Conservation (phyloP, 1,140 invertebrate genomes). For the Lethocerus indicus region DNA sequence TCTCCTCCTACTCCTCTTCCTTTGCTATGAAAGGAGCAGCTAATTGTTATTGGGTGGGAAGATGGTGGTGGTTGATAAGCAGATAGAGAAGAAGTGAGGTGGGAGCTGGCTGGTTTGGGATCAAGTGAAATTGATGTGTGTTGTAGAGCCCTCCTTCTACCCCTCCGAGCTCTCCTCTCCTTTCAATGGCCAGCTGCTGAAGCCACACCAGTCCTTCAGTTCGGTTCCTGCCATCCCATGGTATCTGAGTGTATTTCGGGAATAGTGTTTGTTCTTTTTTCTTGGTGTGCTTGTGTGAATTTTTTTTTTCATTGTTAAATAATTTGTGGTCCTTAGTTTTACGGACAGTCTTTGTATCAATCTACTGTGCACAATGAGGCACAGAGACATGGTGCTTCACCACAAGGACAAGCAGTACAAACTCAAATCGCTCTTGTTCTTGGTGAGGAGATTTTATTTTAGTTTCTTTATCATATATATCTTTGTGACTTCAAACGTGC, state of each 20-base stretch:
- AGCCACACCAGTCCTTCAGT: too few species aligned
- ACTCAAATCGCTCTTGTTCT: conserved; percentile 10
- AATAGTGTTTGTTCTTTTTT: not conserved
- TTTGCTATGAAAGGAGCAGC: too few species aligned
- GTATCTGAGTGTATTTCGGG: not conserved
- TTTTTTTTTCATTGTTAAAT: not conserved
- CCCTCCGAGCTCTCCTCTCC: too few species aligned
- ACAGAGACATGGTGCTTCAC: conserved; percentile 10
- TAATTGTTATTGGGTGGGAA: too few species aligned
- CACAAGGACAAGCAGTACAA: conserved; percentile 11
- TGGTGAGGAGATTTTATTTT: too few species aligned
- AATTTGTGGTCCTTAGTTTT: not conserved
- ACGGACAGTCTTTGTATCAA: not conserved
- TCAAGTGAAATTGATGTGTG: conserved; percentile 2
- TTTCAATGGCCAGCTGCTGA: too few species aligned
- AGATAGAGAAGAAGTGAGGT: conserved; percentile 1
- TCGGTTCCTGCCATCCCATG: not conserved
- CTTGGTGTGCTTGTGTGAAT: not conserved
- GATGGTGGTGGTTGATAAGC: too few species aligned
- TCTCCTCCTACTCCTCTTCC: too few species aligned
- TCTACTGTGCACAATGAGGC: too few species aligned
- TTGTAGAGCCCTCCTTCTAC: too few species aligned
- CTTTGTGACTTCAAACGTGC: too few species aligned
- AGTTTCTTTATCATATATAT: too few species aligned
- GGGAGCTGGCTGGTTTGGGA: not conserved